These are phyloP conservation scores for Linyphia triangularis DNA, from an alignment of 2,888 invertebrate genomes.

Conservation along the genomic window DNA sequence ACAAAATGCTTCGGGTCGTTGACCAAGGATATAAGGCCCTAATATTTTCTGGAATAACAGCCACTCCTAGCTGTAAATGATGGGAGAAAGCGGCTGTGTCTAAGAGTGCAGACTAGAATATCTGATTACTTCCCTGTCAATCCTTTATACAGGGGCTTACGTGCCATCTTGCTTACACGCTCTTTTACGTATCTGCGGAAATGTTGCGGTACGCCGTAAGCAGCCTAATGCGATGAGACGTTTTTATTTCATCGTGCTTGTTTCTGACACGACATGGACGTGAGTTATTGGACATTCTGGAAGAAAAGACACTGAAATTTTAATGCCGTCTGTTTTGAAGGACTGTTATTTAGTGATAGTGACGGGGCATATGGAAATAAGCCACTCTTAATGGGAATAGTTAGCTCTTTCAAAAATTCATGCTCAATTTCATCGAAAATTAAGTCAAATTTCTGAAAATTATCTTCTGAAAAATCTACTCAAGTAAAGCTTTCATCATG, in stretches of 20 bases:
- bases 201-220: background rate
- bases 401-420: too few species aligned
- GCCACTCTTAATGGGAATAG: too few species aligned
- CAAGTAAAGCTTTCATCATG: too few species aligned
- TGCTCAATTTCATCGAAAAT: too few species aligned
- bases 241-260: background rate
- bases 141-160: background rate
- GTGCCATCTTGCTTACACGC: slow-evolving; percentile 7
- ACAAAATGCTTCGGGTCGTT: slow-evolving; percentile 1
- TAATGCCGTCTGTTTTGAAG: background rate
- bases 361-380: too few species aligned
- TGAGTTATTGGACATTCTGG: background rate
- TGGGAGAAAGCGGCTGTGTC: slow-evolving; percentile 19
- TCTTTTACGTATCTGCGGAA: slow-evolving; percentile 7
- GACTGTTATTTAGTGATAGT: background rate
- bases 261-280: background rate
- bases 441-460: too few species aligned
- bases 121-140: slow-evolving; percentile 2
- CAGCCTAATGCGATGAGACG: background rate
- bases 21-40: background rate
- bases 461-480: too few species aligned
- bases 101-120: background rate
- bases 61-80: background rate
- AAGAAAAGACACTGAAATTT: background rate
- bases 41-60: background rate